Base-by-base conservation (phyloP, 2,888 invertebrate genomes). In the Charanyca ferruginea region DNA sequence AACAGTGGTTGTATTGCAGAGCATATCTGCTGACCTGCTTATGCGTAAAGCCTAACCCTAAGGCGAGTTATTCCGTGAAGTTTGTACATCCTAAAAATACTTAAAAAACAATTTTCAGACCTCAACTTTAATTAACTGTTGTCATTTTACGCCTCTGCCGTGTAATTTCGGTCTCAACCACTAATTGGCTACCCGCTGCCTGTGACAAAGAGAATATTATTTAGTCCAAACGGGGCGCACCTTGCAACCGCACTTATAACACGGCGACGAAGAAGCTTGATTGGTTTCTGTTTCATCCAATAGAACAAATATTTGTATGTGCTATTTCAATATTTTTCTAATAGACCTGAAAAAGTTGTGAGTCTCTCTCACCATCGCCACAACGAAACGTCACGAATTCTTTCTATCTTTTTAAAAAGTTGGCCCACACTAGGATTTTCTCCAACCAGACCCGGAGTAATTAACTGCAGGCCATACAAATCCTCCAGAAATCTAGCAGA, bases 161-260 rank as follows among this genome's bases (percentile, higher is more conserved):
- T 70, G 41, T 55, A 58, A 49, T 70, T 68, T 53, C 41, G 22
- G 51, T 51, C 23, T 61, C 53, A 16, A 23, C 57, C 53, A 54
- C 58, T 53, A 71, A 52, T 42, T 54, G 71, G 35, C 72, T 51
- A 45, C 77, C 73, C 49, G 54, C 54, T 45, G 73, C 20, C 54
- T 45, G 73, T n/a, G 64, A 41, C 28, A 64, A 51, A 73, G 63
- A 54, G 77, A 76, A 70, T 69, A 49, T 57, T 75, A 69, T 53
- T 8, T 32, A 57, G 16, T 20, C 41, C 41, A 57, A 55, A 32
- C 38, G 18, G 58, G 23, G 20, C 38, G 9, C 48, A 28, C 13
- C 41, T 32, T 58, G 41, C 61, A 47, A 64, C 55, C 55, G 8
- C 32, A 35, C 32, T 59, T 65, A 72, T 49, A 49, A 5, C 16